These are phyloP conservation scores for Dicycla oo DNA, from an alignment of 2,888 invertebrate genomes.

Conservation along the genomic window DNA sequence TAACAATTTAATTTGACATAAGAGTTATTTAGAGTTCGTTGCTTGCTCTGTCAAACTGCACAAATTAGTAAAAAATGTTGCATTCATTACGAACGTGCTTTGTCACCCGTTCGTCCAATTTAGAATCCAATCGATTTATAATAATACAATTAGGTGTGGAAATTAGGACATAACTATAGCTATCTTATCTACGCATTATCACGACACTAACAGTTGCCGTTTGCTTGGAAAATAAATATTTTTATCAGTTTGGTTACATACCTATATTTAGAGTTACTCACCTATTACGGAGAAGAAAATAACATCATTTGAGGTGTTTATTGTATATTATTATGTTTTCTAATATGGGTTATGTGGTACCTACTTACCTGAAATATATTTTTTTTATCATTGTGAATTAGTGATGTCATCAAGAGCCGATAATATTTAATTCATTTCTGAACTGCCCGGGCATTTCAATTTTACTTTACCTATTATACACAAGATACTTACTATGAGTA, in stretches of 20 bases:
- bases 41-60: not conserved
- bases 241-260: slow-evolving; percentile 49
- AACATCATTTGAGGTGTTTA: slow-evolving; percentile 5
- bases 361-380: too few species aligned
- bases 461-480: not conserved
- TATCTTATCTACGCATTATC: slow-evolving; percentile 75
- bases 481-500: too few species aligned
- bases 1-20: not conserved
- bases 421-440: not conserved
- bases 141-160: slow-evolving; percentile 50
- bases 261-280: slow-evolving; percentile 12
- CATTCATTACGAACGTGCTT: not conserved
- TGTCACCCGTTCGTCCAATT: not conserved
- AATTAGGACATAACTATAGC: slow-evolving; percentile 67
- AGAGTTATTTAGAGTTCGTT: not conserved
- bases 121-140: slow-evolving; percentile 34
- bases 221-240: slow-evolving; percentile 57
- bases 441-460: not conserved
- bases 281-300: slow-evolving; percentile 10
- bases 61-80: not conserved
- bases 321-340: too few species aligned
- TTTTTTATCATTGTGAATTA: not conserved
- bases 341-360: too few species aligned
- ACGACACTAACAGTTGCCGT: slow-evolving; percentile 52
- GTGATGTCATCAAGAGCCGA: not conserved